Evolutionary conservation across 2,888 invertebrate genomes (phyloP).

Genomic region (Choreutis nemorana): DNA sequence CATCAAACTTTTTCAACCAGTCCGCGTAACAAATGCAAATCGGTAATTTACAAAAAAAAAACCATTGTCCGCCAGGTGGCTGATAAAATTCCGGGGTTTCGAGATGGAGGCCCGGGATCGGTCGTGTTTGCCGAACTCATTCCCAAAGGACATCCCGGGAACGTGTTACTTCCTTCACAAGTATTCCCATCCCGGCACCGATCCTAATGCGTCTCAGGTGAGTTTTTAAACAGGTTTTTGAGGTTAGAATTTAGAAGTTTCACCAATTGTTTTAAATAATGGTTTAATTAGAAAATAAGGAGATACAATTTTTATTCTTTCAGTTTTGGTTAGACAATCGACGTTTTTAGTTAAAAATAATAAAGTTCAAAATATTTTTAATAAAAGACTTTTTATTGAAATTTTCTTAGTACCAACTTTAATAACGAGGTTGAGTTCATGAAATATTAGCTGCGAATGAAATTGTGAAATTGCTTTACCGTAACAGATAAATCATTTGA

Average conservation of each 20-base stretch:
- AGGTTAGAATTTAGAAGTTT: not conserved
- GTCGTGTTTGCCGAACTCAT: conserved; percentile 84
- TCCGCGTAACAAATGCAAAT: too few species aligned
- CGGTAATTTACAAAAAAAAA: too few species aligned
- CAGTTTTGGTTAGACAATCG: conserved; percentile 4
- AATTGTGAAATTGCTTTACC: too few species aligned
- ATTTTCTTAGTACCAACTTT: too few species aligned
- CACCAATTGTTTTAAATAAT: not conserved
- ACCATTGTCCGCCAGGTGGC: too few species aligned
- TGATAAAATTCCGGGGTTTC: conserved; percentile 79
- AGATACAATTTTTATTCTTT: conserved; percentile 5
- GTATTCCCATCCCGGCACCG: conserved; percentile 76
- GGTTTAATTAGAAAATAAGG: conserved; percentile 1
- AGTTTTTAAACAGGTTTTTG: conserved; percentile 12
- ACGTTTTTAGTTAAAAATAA: too few species aligned
- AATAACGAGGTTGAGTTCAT: too few species aligned
- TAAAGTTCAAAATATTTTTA: too few species aligned
- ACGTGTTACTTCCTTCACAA: conserved; percentile 87
- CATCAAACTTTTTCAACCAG: too few species aligned
- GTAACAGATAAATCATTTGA: too few species aligned
- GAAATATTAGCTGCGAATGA: too few species aligned
- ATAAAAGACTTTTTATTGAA: too few species aligned
- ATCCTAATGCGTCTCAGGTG: conserved; percentile 65
- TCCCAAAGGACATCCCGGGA: conserved; percentile 78
- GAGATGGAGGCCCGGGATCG: conserved; percentile 78